Evolutionary conservation across 2,113 vertebrate genomes (phyloP).

Genomic region (Macrotis lagotis): DNA sequence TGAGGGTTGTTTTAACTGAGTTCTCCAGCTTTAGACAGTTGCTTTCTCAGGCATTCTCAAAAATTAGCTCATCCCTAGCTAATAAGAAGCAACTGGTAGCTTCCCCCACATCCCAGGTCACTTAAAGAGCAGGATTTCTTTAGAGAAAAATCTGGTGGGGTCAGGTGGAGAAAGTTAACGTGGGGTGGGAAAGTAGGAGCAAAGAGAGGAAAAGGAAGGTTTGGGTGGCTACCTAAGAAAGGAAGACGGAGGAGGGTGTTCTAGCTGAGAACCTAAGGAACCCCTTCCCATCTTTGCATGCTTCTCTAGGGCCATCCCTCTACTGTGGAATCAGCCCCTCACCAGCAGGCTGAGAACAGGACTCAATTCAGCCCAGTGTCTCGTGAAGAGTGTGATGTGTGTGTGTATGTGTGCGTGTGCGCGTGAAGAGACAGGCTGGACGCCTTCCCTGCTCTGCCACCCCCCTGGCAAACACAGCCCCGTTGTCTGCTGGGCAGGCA

Average conservation of each 20-base stretch:
- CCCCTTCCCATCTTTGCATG: not conserved
- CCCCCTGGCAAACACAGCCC: constrained; percentile 52
- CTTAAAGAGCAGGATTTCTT: not conserved
- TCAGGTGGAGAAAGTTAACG: not conserved
- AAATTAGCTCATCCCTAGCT: not conserved
- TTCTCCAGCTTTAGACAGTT: not conserved
- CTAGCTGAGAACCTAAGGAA: not conserved
- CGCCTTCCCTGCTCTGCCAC: not conserved
- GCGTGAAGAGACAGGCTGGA: not conserved
- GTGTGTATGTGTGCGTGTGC: not conserved
- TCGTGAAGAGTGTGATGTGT: not conserved
- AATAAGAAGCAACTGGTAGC: not conserved
- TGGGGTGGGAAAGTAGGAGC: no score
- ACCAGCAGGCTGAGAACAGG: not conserved
- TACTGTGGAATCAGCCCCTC: not conserved
- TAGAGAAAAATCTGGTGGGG: not conserved
- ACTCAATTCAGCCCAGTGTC: not conserved
- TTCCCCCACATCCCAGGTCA: not conserved
- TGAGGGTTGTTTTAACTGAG: not conserved
- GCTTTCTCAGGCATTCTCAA: not conserved
- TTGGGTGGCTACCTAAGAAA: not conserved
- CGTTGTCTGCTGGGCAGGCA: constrained; percentile 57
- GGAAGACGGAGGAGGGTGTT: not conserved
- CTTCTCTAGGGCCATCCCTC: not conserved
- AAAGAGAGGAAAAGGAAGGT: not conserved